Percentiles rank a stretch among this genome's conserved stretches.
Conservation (phyloP, 1,140 invertebrate genomes). For the Idris sp. region DNA sequence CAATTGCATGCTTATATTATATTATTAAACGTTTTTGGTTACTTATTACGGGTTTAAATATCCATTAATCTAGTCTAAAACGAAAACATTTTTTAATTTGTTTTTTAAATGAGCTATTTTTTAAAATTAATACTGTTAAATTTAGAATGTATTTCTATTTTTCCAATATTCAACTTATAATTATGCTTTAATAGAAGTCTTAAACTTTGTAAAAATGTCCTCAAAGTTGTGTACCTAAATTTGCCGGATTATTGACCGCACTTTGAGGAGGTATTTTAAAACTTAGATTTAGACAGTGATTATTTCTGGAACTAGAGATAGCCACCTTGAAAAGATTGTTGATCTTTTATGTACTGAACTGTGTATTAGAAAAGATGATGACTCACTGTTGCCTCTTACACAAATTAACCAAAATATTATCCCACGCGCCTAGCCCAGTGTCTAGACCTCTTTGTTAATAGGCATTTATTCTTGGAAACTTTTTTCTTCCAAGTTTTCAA, state of each 20-base stretch:
- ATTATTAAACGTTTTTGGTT: too few relatives aligned
- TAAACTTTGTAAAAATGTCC: too few relatives aligned
- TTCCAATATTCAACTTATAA: too few relatives aligned
- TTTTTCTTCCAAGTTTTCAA: too few relatives aligned
- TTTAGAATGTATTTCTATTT: too few relatives aligned
- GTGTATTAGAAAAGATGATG: conserved; percentile 43
- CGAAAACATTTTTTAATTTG: too few relatives aligned
- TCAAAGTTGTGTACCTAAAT: not conserved
- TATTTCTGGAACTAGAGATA: conserved; percentile 40
- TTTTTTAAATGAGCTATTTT: too few relatives aligned
- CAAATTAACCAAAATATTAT: conserved; percentile 29
- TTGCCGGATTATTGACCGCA: conserved; percentile 42
- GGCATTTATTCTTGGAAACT: conserved; percentile 18
- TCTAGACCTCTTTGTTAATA: conserved; percentile 25
- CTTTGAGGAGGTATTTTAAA: conserved; percentile 45
- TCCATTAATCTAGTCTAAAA: too few relatives aligned
- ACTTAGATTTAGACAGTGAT: conserved; percentile 15
- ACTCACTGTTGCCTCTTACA: conserved; percentile 16
- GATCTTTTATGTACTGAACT: conserved; percentile 43
- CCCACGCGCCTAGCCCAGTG: conserved; percentile 13
- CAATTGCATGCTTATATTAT: too few relatives aligned
- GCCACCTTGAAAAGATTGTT: conserved; percentile 46
- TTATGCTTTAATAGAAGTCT: too few relatives aligned
- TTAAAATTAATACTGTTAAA: too few relatives aligned
- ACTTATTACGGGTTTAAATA: too few relatives aligned